phyloP scores from a whole-genome alignment of 2,888 invertebrate species.

The Eupithecia tripunctaria region DNA sequence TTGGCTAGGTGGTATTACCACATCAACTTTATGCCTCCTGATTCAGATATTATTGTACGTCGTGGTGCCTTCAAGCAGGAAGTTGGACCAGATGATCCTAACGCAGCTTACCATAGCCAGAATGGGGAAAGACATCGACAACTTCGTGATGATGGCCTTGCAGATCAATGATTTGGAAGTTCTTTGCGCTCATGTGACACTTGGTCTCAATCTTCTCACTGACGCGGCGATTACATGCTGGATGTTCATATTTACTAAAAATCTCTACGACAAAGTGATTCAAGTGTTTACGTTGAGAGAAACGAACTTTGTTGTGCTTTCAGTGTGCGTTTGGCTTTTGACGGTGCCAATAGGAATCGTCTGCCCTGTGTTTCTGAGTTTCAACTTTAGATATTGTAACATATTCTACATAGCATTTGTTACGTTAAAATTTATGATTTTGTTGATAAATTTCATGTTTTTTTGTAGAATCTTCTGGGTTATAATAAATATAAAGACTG shows the following conservation, averaged over 20 bases:
- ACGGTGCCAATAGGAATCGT: constrained; percentile 55
- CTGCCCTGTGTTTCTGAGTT: constrained; percentile 20
- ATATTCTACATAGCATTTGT: constrained; percentile 53
- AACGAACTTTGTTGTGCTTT: constrained; percentile 48
- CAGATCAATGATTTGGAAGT: constrained; percentile 18
- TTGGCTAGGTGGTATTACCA: constrained; percentile 59
- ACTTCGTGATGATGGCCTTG: constrained; percentile 48
- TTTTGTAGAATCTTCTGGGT: constrained; percentile 63
- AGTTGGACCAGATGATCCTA: constrained; percentile 64
- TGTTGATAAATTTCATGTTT: constrained; percentile 56
- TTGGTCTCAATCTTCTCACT: constrained; percentile 50
- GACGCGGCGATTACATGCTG: constrained; percentile 62
- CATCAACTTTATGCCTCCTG: constrained; percentile 53
- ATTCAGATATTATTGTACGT: constrained; percentile 44
- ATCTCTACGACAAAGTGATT: constrained; percentile 69
- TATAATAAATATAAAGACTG: constrained; percentile 42
- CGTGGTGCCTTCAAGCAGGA: constrained; percentile 57
- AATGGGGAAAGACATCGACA: constrained; percentile 55
- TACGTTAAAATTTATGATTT: constrained; percentile 54
- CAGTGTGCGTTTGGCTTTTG: constrained; percentile 54
- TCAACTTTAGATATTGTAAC: constrained; percentile 16
- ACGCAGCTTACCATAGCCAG: constrained; percentile 62
- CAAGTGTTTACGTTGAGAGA: constrained; percentile 59
- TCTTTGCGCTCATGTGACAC: constrained; percentile 31
- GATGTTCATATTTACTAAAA: constrained; percentile 70